Percentiles rank a stretch among this genome's conserved stretches.
Evolutionary conservation across 1,140 invertebrate species (phyloP).

Genomic region (Archivesica marissinica): DNA sequence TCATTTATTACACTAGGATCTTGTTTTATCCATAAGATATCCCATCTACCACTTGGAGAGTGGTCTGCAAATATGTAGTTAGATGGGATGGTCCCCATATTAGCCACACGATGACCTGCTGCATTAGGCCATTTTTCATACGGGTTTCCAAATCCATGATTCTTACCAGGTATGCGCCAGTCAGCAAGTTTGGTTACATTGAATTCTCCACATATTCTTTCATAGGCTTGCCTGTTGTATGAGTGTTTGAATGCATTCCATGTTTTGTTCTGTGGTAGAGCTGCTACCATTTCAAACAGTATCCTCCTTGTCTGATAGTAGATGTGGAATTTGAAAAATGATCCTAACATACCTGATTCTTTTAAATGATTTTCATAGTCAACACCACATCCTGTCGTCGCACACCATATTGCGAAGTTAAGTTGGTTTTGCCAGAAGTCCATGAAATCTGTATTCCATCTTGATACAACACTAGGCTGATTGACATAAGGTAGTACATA

Average conservation of each 20-base stretch:
- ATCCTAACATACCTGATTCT: not conserved
- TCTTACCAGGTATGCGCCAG: not conserved
- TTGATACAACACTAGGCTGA: no score
- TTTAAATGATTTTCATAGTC: constrained; percentile 11
- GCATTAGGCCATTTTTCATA: not conserved
- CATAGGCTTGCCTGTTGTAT: not conserved
- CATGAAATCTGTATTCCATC: not conserved
- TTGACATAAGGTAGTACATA: no score
- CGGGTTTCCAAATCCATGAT: not conserved
- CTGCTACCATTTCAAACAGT: not conserved
- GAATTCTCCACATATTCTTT: constrained; percentile 21
- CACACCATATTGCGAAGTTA: not conserved
- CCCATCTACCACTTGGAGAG: not conserved
- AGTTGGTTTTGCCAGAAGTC: not conserved
- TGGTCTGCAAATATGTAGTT: not conserved
- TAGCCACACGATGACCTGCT: not conserved
- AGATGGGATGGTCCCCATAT: not conserved
- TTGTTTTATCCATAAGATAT: constrained; percentile 12
- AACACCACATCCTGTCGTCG: no score
- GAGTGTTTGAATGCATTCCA: not conserved
- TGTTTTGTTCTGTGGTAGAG: not conserved
- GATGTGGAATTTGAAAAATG: not conserved
- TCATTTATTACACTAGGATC: not conserved
- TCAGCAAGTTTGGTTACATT: constrained; percentile 1
- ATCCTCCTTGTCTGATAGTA: not conserved